Evolutionary conservation across 2,888 invertebrate genomes (phyloP).

Genomic region (Spatulosminthurus flaviceps): DNA sequence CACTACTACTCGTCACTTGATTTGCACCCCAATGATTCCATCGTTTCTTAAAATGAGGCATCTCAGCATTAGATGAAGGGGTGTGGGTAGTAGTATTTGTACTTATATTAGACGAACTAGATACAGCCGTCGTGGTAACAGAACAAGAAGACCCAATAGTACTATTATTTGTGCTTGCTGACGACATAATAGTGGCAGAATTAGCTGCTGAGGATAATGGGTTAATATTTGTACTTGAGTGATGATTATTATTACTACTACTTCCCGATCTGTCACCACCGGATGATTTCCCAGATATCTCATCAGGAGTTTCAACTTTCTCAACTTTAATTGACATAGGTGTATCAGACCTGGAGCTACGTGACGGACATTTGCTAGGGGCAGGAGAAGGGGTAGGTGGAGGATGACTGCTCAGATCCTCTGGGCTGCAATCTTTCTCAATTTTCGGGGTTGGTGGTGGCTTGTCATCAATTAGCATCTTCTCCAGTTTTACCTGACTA

Average conservation of each 20-base stretch:
- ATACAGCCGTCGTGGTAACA: not conserved
- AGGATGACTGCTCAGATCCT: conserved; percentile 4
- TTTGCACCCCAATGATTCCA: conserved; percentile 60
- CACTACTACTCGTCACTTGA: conserved; percentile 15
- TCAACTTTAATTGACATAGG: conserved; percentile 52
- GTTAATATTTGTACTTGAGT: conserved; percentile 3
- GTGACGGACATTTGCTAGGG: conserved; percentile 11
- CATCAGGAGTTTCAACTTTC: conserved; percentile 53
- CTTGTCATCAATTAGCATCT: conserved; percentile 48
- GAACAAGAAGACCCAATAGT: not conserved
- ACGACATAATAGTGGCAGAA: not conserved
- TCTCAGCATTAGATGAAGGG: not conserved
- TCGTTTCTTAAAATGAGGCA: conserved; percentile 52
- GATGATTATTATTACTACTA: not conserved
- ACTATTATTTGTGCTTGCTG: not conserved
- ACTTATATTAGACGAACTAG: conserved; percentile 28
- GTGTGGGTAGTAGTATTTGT: conserved; percentile 28
- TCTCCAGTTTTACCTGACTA: conserved; percentile 19
- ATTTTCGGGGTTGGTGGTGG: conserved; percentile 56
- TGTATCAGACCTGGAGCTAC: not conserved
- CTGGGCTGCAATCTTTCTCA: conserved; percentile 39
- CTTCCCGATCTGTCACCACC: not conserved
- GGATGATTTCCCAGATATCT: not conserved
- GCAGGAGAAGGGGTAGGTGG: not conserved
- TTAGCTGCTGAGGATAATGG: not conserved